Conservation (phyloP, 2,113 vertebrate species). For the Himantopus leucocephalus region DNA sequence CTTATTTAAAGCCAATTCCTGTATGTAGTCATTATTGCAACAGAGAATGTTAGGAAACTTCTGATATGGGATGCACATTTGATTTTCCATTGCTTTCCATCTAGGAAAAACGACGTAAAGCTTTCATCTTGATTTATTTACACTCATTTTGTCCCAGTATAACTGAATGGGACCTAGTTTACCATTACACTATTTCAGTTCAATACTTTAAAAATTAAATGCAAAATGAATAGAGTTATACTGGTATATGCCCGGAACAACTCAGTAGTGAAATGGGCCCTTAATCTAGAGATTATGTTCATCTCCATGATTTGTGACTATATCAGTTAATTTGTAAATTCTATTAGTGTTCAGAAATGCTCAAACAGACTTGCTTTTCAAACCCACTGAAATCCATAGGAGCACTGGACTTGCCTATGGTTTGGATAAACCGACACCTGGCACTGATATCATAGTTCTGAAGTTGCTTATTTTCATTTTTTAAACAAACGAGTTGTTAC, state of each 20-base stretch:
- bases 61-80: background rate
- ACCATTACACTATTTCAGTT: background rate
- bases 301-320: background rate
- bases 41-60: background rate
- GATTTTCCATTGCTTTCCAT: background rate
- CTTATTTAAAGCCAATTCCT: background rate
- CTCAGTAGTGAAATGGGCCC: background rate
- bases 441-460: background rate
- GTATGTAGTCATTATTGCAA: background rate
- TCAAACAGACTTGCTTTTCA: background rate
- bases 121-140: background rate
- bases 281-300: background rate
- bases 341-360: background rate
- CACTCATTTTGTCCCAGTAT: background rate
- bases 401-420: background rate
- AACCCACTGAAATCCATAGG: background rate
- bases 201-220: background rate
- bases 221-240: background rate
- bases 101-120: background rate
- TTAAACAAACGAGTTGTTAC: background rate
- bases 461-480: background rate
- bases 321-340: background rate
- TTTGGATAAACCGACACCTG: background rate
- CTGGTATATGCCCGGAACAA: background rate
- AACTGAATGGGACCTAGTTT: background rate